Percentiles rank a stretch among this genome's conserved stretches.
These are phyloP conservation scores for Drosophila bunnanda DNA, from an alignment of 2,888 invertebrate species.

Conservation along the genomic window DNA sequence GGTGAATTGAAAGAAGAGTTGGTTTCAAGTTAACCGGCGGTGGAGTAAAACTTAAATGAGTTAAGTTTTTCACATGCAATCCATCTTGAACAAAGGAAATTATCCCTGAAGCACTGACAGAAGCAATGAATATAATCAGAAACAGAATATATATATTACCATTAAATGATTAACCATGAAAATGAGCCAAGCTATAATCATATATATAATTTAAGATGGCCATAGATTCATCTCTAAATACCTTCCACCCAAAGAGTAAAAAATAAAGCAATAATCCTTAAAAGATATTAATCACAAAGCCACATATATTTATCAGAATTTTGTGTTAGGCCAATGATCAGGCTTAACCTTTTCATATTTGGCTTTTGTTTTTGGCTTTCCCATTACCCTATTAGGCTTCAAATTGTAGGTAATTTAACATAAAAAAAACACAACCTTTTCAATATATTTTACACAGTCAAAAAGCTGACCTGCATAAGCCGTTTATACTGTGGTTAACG, in stretches of 20 bases:
- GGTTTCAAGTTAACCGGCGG: slow-evolving; percentile 1
- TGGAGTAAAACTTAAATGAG: slow-evolving; percentile 10
- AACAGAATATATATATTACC: not conserved
- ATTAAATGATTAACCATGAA: not conserved
- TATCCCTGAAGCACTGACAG: not conserved
- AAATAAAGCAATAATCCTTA: not conserved
- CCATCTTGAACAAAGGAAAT: slow-evolving; percentile 8
- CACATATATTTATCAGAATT: not conserved
- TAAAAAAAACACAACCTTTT: not conserved
- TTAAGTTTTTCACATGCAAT: slow-evolving; percentile 7
- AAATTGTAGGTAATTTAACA: not conserved
- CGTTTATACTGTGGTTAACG: slow-evolving; percentile 59
- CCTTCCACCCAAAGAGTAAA: not conserved
- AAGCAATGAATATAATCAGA: too few relatives aligned
- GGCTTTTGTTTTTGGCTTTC: not conserved
- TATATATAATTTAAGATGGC: too few relatives aligned
- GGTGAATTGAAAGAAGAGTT: not conserved
- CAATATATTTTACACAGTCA: slow-evolving; percentile 6
- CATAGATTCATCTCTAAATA: not conserved
- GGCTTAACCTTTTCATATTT: not conserved
- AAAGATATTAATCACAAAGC: not conserved
- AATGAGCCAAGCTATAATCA: not conserved
- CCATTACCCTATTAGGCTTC: not conserved
- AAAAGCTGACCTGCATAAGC: slow-evolving; percentile 39
- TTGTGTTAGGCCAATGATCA: not conserved